These are phyloP conservation scores for Platycheirus albimanus DNA, from an alignment of 2,888 invertebrate genomes.

Conservation along the genomic window DNA sequence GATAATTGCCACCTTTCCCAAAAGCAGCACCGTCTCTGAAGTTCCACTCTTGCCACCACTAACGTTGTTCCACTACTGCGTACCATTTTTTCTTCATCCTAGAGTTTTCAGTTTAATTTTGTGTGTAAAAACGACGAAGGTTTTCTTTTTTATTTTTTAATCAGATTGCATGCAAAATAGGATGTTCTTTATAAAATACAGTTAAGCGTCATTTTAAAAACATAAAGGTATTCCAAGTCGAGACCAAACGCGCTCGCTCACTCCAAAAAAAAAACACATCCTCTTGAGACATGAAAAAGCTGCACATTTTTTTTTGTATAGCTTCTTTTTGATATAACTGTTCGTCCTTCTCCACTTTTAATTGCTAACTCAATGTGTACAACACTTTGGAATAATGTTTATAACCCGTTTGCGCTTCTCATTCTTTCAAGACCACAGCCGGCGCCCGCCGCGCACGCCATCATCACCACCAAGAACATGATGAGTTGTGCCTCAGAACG, in stretches of 20 bases:
- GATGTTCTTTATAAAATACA: neutral
- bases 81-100: constrained; percentile 12
- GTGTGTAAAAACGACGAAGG: neutral
- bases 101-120: constrained; percentile 14
- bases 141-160: constrained; percentile 25
- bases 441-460: no score
- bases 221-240: constrained; percentile 8
- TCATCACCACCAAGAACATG: constrained; percentile 4
- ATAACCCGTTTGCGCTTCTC: constrained; percentile 4
- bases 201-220: constrained; percentile 22
- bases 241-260: neutral
- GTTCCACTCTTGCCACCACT: constrained; percentile 12
- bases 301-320: constrained; percentile 50
- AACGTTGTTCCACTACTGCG: neutral
- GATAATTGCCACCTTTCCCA: constrained; percentile 61
- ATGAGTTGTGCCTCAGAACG: constrained; percentile 2
- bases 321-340: neutral
- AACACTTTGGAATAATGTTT: constrained; percentile 28
- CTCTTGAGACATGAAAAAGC: constrained; percentile 65
- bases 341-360: constrained; percentile 47
- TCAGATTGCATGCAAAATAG: constrained; percentile 34
- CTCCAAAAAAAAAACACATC: constrained; percentile 20
- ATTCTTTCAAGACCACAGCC: constrained; percentile 18
- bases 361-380: constrained; percentile 53
- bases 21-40: constrained; percentile 4